phyloP scores from a whole-genome alignment of 2,797 vertebrate species.

The Gephyroberyx darwinii region DNA sequence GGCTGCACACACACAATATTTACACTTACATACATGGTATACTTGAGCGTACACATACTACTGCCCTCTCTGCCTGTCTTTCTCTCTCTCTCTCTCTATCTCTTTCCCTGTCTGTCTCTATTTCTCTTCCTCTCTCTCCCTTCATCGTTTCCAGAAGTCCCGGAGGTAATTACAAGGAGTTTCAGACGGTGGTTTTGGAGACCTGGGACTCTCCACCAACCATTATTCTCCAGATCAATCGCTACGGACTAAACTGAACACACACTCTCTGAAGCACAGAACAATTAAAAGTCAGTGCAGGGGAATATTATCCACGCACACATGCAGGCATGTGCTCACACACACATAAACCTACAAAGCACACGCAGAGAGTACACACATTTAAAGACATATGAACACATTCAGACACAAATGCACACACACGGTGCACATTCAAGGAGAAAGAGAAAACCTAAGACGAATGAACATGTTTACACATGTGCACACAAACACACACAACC shows the following conservation, averaged over 20 bases:
- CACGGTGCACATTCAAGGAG: conserved; percentile 25
- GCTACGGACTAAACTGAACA: conserved; percentile 70
- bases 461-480: conserved; percentile 17
- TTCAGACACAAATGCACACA: neutral
- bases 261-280: conserved; percentile 70
- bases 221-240: conserved; percentile 76
- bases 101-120: neutral
- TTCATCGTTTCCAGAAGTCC: conserved; percentile 57
- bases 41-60: conserved; percentile 24
- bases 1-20: neutral
- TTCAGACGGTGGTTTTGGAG: conserved; percentile 68
- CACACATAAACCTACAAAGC: neutral
- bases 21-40: no score
- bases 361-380: neutral
- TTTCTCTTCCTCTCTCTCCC: conserved; percentile 1
- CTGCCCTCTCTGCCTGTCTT: conserved; percentile 31
- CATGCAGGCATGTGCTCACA: neutral
- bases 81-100: conserved; percentile 16
- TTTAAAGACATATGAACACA: conserved; percentile 5
- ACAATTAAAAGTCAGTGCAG: conserved; percentile 72
- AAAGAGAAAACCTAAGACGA: conserved; percentile 14
- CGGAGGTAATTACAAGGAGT: conserved; percentile 70
- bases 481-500: conserved; percentile 8
- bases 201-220: conserved; percentile 58
- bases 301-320: conserved; percentile 40